Percentiles rank a stretch among this genome's conserved stretches.
phyloP scores from a whole-genome alignment of 1,140 invertebrate genomes.

The Archivesica marissinica region DNA sequence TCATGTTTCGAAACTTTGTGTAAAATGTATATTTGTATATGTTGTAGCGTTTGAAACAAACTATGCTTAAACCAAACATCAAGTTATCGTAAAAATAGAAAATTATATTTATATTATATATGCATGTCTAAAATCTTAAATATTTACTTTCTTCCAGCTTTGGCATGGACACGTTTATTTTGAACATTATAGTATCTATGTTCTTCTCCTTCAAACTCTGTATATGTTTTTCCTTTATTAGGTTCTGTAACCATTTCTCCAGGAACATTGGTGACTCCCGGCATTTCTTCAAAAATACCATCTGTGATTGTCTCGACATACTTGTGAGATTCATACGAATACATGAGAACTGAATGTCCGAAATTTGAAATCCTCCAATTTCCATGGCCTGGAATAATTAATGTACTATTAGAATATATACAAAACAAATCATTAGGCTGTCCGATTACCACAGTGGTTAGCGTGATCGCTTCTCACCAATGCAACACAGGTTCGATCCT shows the following conservation, averaged over 20 bases:
- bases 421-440: too few species aligned
- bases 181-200: background rate
- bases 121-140: too few species aligned
- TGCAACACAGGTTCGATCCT: too few species aligned
- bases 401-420: background rate
- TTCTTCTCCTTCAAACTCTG: conserved; percentile 3
- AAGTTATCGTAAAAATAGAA: too few species aligned
- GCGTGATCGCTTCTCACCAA: too few species aligned
- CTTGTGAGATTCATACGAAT: conserved; percentile 7
- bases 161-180: background rate
- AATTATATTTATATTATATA: too few species aligned
- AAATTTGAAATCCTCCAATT: conserved; percentile 2
- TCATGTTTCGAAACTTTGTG: too few species aligned
- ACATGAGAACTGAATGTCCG: background rate
- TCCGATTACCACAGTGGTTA: too few species aligned
- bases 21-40: too few species aligned
- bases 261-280: background rate
- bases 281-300: background rate
- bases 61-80: too few species aligned
- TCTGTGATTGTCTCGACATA: conserved; percentile 1
- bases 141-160: background rate
- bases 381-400: conserved; percentile 2
- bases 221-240: background rate
- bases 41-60: too few species aligned
- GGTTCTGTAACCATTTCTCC: background rate